phyloP scores from a whole-genome alignment of 2,888 invertebrate genomes.

The Choristoneura rosaceana region DNA sequence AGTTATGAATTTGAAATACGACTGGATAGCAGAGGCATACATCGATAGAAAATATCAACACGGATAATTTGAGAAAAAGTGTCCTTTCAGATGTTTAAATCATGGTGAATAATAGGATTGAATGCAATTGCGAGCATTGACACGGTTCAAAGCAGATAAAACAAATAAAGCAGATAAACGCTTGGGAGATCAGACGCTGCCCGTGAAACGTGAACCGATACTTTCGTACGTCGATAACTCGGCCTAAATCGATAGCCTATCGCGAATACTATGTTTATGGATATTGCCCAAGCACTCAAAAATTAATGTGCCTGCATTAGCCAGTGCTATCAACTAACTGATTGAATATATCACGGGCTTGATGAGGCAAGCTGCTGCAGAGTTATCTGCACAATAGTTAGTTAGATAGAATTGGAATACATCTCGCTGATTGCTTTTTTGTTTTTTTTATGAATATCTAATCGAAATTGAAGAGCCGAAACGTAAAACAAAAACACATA shows the following conservation, averaged over 20 bases:
- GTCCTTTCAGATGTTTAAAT: conserved; percentile 49
- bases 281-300: conserved; percentile 59
- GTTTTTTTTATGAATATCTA: not conserved
- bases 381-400: too few relatives aligned
- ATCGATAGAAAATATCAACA: conserved; percentile 43
- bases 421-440: not conserved
- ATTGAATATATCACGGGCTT: not conserved
- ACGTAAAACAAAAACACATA: not conserved
- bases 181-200: conserved; percentile 37
- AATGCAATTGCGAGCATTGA: conserved; percentile 54
- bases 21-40: conserved; percentile 28
- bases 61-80: conserved; percentile 45
- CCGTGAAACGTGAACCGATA: conserved; percentile 38
- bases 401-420: too few relatives aligned
- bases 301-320: conserved; percentile 47
- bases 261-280: conserved; percentile 60
- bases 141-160: conserved; percentile 53
- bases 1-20: conserved; percentile 29
- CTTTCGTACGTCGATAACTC: conserved; percentile 49
- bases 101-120: conserved; percentile 50
- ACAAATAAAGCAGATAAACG: conserved; percentile 45
- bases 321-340: not conserved
- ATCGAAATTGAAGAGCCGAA: not conserved
- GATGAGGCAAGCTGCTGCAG: not conserved
- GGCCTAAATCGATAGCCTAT: conserved; percentile 57